A percentile compares a stretch with the other conserved stretches of the same genome.
Conservation (phyloP, 2,888 invertebrate genomes). For the Shargacucullia verbasci region DNA sequence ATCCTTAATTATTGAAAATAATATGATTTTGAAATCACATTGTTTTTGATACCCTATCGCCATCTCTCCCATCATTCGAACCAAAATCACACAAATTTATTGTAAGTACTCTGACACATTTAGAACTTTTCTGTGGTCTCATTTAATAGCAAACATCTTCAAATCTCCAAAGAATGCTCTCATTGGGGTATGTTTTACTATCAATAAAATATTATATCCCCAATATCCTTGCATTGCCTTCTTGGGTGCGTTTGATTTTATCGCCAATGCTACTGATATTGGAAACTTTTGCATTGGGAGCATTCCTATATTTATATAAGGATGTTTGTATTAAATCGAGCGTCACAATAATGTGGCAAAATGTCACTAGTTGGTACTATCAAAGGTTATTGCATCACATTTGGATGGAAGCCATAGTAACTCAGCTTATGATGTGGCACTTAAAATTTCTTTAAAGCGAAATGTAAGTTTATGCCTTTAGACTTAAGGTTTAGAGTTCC, state of each 20-base stretch:
- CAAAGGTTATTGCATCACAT: conserved; percentile 62
- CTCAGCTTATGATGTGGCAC: conserved; percentile 30
- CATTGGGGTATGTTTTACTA: not conserved
- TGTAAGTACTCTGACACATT: too few relatives aligned
- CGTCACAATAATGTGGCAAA: conserved; percentile 61
- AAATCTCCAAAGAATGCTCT: too few relatives aligned
- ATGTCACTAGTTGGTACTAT: conserved; percentile 47
- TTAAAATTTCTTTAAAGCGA: conserved; percentile 3
- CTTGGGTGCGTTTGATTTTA: conserved; percentile 56
- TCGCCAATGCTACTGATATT: conserved; percentile 48
- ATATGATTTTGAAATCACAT: not conserved
- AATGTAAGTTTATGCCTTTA: conserved; percentile 1
- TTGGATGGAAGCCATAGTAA: conserved; percentile 65
- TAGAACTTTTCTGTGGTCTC: too few relatives aligned
- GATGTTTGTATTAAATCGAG: conserved; percentile 66
- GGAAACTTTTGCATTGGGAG: conserved; percentile 51
- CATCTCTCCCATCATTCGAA: too few relatives aligned
- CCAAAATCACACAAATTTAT: too few relatives aligned
- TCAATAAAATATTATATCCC: conserved; percentile 4
- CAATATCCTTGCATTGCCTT: conserved; percentile 15
- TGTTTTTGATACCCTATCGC: too few relatives aligned
- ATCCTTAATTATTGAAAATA: too few relatives aligned
- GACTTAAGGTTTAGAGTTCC: conserved; percentile 25
- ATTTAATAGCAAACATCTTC: too few relatives aligned
- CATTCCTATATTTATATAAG: conserved; percentile 56